phyloP scores from a whole-genome alignment of 2,888 invertebrate species.

The Onthophagus sagittarius region DNA sequence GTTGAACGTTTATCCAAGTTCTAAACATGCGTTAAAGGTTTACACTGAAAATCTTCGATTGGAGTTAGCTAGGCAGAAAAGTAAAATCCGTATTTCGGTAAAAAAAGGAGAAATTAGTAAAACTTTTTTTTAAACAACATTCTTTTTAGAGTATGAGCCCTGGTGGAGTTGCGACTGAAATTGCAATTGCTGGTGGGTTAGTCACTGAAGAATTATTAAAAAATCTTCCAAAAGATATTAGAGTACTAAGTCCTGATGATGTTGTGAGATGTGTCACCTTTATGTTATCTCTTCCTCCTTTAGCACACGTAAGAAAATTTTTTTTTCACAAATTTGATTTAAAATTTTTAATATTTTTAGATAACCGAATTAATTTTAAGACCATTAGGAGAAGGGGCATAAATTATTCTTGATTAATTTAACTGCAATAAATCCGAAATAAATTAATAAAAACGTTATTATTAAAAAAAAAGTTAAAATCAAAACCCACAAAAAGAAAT shows the following conservation, averaged over 20 bases:
- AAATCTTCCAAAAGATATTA: not conserved
- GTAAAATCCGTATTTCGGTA: conserved; percentile 21
- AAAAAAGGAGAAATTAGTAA: not conserved
- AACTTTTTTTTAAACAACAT: not conserved
- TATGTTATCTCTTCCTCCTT: conserved; percentile 4
- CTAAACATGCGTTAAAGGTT: conserved; percentile 17
- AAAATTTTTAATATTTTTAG: conserved; percentile 15
- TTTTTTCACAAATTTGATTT: not conserved
- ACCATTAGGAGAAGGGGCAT: conserved; percentile 9
- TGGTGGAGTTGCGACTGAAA: conserved; percentile 20
- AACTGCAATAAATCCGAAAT: not conserved
- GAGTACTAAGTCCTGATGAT: conserved; percentile 2
- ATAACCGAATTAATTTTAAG: conserved; percentile 17
- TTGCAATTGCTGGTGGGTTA: conserved; percentile 23
- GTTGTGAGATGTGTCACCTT: conserved; percentile 13
- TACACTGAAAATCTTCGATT: conserved; percentile 18
- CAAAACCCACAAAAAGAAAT: no score
- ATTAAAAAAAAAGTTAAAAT: no score
- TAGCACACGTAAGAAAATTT: conserved; percentile 14
- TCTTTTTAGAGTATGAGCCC: conserved; percentile 18
- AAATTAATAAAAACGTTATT: no score
- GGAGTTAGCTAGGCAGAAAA: conserved; percentile 14
- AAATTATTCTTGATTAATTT: not conserved
- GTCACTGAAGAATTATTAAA: conserved; percentile 3
- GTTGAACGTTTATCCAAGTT: conserved; percentile 9